Evolutionary conservation across 2,888 invertebrate species (phyloP).

Genomic region (Cataglyphis cursor): DNA sequence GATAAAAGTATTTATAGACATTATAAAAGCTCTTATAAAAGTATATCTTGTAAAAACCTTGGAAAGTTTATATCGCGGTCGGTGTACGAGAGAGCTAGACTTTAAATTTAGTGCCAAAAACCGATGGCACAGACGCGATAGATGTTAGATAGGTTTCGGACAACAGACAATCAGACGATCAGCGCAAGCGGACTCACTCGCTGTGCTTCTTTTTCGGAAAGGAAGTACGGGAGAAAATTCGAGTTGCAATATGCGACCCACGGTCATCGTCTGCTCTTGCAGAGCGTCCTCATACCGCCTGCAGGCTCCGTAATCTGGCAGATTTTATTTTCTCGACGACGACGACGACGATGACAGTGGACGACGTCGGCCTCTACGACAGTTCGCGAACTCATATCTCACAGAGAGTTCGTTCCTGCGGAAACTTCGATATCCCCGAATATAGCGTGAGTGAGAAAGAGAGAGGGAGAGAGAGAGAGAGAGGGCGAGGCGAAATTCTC

Average conservation of each 20-base stretch:
- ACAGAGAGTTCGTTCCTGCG: conserved; percentile 74
- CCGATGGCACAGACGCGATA: not conserved
- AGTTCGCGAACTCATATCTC: conserved; percentile 78
- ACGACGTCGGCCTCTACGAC: conserved; percentile 67
- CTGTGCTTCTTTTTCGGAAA: conserved; percentile 8
- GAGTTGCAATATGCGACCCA: conserved; percentile 67
- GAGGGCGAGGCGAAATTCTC: conserved; percentile 65
- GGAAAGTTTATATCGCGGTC: conserved; percentile 6
- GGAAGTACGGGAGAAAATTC: conserved; percentile 16
- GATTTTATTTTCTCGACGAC: conserved; percentile 73
- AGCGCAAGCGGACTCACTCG: conserved; percentile 17
- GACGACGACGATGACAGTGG: conserved; percentile 37
- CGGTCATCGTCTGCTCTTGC: conserved; percentile 63
- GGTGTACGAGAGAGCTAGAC: not conserved
- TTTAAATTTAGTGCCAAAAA: conserved; percentile 2
- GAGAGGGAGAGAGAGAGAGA: conserved; percentile 42
- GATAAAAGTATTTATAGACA: not conserved
- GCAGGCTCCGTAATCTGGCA: conserved; percentile 70
- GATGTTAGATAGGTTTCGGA: conserved; percentile 12
- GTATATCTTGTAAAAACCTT: not conserved
- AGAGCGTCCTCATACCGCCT: conserved; percentile 56
- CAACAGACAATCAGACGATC: conserved; percentile 58
- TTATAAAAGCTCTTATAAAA: not conserved
- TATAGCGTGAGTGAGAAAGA: conserved; percentile 60
- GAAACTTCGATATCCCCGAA: conserved; percentile 78